phyloP scores from a whole-genome alignment of 2,888 invertebrate species.

The Drosophila meridionalis region DNA sequence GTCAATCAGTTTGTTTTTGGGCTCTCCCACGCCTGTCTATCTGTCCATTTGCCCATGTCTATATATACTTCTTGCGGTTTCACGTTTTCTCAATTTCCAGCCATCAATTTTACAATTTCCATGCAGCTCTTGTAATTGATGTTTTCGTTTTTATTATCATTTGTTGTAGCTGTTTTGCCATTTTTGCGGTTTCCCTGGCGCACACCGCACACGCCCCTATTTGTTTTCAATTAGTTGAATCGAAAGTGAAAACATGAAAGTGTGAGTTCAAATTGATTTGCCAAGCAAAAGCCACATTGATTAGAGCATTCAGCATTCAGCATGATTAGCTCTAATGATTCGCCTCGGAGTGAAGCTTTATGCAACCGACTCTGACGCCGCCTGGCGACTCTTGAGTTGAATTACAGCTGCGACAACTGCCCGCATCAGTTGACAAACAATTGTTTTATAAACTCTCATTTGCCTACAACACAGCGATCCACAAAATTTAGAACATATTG shows the following conservation, averaged over 20 bases:
- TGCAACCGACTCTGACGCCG: conserved; percentile 35
- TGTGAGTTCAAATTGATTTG: conserved; percentile 71
- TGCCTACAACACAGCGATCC: conserved; percentile 25
- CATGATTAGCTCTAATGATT: conserved; percentile 65
- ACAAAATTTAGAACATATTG: conserved; percentile 38
- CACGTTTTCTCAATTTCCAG: conserved; percentile 72
- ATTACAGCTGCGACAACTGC: conserved; percentile 19
- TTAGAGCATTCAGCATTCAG: conserved; percentile 62
- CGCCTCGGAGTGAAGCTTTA: conserved; percentile 31
- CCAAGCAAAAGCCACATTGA: conserved; percentile 66
- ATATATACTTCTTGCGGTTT: conserved; percentile 44
- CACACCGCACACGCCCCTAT: conserved; percentile 37
- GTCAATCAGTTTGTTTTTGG: conserved; percentile 18
- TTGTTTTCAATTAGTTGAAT: conserved; percentile 68
- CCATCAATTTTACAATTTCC: conserved; percentile 62
- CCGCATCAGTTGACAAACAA: conserved; percentile 59
- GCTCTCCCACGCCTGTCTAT: conserved; percentile 50
- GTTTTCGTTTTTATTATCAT: conserved; percentile 17
- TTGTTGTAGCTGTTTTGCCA: conserved; percentile 32
- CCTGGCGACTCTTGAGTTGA: conserved; percentile 3
- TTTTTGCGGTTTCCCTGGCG: conserved; percentile 49
- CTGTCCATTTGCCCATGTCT: not conserved
- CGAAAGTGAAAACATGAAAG: conserved; percentile 79
- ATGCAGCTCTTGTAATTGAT: conserved; percentile 41
- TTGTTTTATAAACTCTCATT: conserved; percentile 39